Conservation (phyloP, 2,888 invertebrate species). For the Chironomus tentans region DNA sequence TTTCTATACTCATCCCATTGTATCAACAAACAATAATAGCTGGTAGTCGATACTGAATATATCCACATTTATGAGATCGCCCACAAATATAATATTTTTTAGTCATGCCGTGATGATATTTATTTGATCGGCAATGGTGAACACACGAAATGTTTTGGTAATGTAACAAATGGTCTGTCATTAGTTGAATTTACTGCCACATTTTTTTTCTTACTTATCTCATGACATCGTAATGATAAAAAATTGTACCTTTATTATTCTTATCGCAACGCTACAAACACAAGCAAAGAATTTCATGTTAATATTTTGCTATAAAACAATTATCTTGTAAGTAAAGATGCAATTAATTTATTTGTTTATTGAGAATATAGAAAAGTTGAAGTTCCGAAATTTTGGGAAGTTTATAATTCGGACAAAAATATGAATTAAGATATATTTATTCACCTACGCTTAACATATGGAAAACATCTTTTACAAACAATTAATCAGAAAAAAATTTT, state of each 20-base stretch:
- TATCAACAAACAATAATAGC: neutral
- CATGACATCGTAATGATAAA: conserved; percentile 1
- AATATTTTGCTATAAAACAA: too few relatives aligned
- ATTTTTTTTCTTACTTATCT: neutral
- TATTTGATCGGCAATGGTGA: neutral
- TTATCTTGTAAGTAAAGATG: too few relatives aligned
- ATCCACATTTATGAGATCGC: neutral
- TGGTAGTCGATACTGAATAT: too few relatives aligned
- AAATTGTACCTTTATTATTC: conserved; percentile 8
- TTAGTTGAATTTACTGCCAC: conserved; percentile 10
- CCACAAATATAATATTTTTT: neutral
- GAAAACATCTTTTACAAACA: neutral
- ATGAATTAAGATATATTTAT: too few relatives aligned
- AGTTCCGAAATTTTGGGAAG: too few relatives aligned
- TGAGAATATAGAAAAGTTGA: too few relatives aligned
- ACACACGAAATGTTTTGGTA: neutral
- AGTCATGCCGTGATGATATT: conserved; percentile 10
- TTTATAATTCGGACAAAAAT: too few relatives aligned
- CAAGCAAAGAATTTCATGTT: too few relatives aligned
- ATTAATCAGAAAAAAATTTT: neutral
- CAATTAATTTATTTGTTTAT: too few relatives aligned
- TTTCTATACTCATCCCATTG: neutral
- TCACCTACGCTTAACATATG: too few relatives aligned
- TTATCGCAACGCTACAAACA: neutral
- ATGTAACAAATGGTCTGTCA: conserved; percentile 7